These are phyloP conservation scores for Neolamprologus falcicula DNA, from an alignment of 2,113 vertebrate genomes.

Conservation along the genomic window DNA sequence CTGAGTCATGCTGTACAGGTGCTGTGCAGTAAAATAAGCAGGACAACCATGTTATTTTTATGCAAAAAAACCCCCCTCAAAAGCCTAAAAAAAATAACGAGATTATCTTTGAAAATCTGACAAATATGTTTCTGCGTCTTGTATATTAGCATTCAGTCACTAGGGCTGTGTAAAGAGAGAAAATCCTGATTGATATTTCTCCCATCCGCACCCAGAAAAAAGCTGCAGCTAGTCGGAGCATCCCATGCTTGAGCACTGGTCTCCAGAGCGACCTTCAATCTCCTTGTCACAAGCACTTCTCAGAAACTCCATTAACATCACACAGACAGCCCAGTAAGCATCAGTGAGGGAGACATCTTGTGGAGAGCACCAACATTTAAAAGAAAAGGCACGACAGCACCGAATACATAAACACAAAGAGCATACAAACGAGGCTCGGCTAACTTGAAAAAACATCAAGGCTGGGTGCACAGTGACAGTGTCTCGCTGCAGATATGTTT, in stretches of 20 bases:
- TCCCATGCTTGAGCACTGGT: conserved; percentile 5
- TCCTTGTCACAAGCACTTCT: conserved; percentile 53
- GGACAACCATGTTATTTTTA: neutral
- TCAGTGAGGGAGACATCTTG: conserved; percentile 54
- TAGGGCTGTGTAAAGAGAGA: neutral
- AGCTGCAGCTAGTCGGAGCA: neutral
- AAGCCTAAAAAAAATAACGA: neutral
- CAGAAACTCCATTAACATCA: conserved; percentile 44
- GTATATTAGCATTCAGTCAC: neutral
- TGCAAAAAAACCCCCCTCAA: accelerated
- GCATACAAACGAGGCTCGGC: neutral
- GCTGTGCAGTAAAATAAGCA: neutral
- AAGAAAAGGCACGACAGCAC: neutral
- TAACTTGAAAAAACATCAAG: conserved; percentile 24
- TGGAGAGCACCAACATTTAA: conserved; percentile 29
- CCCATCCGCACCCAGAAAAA: neutral
- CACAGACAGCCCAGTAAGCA: conserved; percentile 18
- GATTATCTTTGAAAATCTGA: neutral
- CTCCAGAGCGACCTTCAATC: conserved; percentile 48
- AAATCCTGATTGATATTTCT: neutral
- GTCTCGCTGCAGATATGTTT: conserved; percentile 8
- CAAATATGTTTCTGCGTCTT: neutral
- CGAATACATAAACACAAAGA: conserved; percentile 7
- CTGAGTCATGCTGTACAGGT: neutral
- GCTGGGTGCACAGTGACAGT: conserved; percentile 30